Conservation (phyloP, 2,888 invertebrate genomes). For the Hymenopus coronatus region DNA sequence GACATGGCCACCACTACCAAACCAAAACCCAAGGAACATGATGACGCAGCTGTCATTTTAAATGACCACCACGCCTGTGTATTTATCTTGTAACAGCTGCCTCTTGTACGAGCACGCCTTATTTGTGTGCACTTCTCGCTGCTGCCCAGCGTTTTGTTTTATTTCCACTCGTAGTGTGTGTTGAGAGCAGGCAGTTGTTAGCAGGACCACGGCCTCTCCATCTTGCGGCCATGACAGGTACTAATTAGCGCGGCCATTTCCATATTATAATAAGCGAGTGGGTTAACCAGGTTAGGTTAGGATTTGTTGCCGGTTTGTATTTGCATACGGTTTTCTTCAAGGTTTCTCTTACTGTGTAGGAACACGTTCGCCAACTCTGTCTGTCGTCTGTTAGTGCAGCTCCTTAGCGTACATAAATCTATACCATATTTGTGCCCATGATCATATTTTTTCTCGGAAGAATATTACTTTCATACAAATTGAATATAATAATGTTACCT, state of each 20-base stretch:
- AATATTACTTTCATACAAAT: no score
- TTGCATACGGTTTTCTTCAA: not conserved
- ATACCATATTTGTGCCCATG: no score
- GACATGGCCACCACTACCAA: no score
- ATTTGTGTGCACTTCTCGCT: not conserved
- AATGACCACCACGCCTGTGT: no score
- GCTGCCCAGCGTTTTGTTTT: not conserved
- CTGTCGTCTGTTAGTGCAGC: no score
- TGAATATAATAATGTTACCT: no score
- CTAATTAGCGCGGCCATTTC: constrained; percentile 1
- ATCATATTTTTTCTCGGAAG: no score
- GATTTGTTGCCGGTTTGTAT: not conserved
- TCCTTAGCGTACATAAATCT: no score
- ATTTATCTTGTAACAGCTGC: not conserved
- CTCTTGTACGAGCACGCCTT: not conserved
- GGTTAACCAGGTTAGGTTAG: constrained; percentile 2
- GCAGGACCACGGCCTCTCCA: not conserved
- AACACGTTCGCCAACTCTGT: no score
- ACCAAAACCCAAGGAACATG: no score
- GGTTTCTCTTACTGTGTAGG: not conserved
- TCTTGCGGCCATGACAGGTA: constrained; percentile 7
- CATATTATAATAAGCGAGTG: constrained; percentile 9
- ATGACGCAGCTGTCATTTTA: no score
- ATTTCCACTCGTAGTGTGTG: not conserved
- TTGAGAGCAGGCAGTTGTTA: not conserved